A percentile compares a stretch with the other conserved stretches of the same genome.
These are phyloP conservation scores for Aphis craccivora DNA, from an alignment of 1,140 invertebrate species.

Conservation along the genomic window DNA sequence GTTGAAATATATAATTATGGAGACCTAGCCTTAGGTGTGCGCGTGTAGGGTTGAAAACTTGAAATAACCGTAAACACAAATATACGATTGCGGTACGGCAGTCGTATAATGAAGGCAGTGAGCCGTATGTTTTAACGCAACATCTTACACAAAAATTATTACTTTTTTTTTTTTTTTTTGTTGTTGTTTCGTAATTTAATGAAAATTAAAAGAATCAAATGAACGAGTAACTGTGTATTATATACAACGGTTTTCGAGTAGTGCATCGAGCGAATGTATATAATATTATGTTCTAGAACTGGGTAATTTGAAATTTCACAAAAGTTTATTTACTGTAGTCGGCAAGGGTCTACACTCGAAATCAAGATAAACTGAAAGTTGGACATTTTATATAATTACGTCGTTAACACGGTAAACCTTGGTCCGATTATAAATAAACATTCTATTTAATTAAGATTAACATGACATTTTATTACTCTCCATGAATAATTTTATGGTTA, in stretches of 20 bases:
- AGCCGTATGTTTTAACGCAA: not conserved
- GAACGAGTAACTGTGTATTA: not conserved
- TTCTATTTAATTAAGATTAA: slow-evolving; percentile 51
- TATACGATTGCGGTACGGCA: not conserved
- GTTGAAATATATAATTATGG: not conserved
- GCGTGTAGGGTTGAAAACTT: not conserved
- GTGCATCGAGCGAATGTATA: not conserved
- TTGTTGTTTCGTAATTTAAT: not conserved
- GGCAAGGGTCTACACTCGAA: not conserved
- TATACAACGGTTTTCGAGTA: not conserved
- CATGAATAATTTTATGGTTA: not conserved
- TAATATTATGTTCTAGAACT: not conserved
- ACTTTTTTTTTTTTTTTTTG: not conserved
- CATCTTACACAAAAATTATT: not conserved
- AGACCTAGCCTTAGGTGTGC: not conserved
- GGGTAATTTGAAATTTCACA: not conserved
- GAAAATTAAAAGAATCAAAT: not conserved
- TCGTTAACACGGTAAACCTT: slow-evolving; percentile 25
- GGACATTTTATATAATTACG: slow-evolving; percentile 42
- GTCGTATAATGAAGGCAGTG: not conserved
- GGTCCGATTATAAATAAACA: slow-evolving; percentile 40
- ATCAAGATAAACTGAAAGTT: slow-evolving; percentile 41
- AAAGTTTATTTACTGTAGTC: not conserved
- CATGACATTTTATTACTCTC: not conserved
- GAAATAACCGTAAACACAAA: not conserved